Percentiles rank a stretch among this genome's conserved stretches.
Evolutionary conservation across 2,888 invertebrate species (phyloP).

Genomic region (Sminthurinus aureus): DNA sequence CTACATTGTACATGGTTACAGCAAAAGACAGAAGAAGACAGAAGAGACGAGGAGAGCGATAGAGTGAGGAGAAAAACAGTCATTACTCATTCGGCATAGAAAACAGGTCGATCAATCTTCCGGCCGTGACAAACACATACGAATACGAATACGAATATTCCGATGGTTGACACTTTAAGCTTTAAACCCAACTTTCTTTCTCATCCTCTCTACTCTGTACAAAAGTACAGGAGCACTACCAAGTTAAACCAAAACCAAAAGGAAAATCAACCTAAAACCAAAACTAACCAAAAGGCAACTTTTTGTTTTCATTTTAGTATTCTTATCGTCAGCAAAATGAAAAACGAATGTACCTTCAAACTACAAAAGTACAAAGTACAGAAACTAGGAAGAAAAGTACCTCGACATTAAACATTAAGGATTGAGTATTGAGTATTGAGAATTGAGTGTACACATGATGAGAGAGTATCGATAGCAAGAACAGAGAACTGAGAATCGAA

Average conservation of each 20-base stretch:
- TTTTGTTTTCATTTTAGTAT: not conserved
- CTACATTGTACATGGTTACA: not conserved
- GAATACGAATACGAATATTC: slow-evolving; percentile 21
- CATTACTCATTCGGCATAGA: slow-evolving; percentile 39
- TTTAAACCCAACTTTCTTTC: slow-evolving; percentile 36
- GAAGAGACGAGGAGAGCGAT: not conserved
- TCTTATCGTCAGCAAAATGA: not conserved
- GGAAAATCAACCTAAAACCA: not conserved
- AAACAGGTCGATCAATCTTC: slow-evolving; percentile 49
- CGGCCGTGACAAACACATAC: slow-evolving; percentile 43
- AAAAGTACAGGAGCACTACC: not conserved
- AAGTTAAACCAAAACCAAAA: not conserved
- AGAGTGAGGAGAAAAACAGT: slow-evolving; percentile 27
- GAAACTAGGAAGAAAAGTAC: too few relatives aligned
- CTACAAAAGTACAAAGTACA: too few relatives aligned
- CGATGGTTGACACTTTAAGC: slow-evolving; percentile 46
- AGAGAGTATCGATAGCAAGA: not conserved
- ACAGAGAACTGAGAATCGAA: too few relatives aligned
- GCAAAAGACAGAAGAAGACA: not conserved
- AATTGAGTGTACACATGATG: not conserved
- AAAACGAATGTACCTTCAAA: too few relatives aligned
- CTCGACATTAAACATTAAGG: too few relatives aligned
- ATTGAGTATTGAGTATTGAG: too few relatives aligned
- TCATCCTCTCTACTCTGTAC: not conserved
- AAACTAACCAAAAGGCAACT: not conserved